Evolutionary conservation across 2,797 vertebrate genomes (phyloP).

Genomic region (Chlorospingus flavigularis): DNA sequence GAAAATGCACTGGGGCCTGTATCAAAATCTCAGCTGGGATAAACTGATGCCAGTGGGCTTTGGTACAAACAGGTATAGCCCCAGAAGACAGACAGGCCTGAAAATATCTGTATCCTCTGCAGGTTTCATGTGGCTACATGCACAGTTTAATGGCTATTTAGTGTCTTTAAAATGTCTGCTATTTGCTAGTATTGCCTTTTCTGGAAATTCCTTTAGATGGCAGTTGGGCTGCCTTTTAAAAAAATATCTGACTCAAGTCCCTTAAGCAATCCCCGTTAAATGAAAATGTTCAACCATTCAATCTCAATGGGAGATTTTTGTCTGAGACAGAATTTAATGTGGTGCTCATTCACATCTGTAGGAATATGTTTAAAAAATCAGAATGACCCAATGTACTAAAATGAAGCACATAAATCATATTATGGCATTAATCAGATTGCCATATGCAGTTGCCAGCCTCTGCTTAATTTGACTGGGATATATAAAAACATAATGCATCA

Average conservation of each 20-base stretch:
- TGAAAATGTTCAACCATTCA: not conserved
- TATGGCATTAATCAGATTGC: constrained; percentile 40
- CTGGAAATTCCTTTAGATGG: not conserved
- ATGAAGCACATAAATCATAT: constrained; percentile 45
- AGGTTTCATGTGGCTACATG: not conserved
- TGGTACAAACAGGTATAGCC: accelerated
- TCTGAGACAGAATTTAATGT: constrained; percentile 26
- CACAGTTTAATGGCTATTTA: not conserved
- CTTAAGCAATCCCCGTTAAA: not conserved
- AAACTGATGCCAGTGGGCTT: not conserved
- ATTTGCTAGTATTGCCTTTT: not conserved
- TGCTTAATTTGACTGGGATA: constrained; percentile 18
- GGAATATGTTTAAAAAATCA: constrained; percentile 31
- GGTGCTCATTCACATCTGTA: constrained; percentile 13
- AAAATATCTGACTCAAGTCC: not conserved
- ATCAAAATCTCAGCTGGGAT: not conserved
- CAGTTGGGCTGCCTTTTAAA: not conserved
- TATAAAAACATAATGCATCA: constrained; percentile 33
- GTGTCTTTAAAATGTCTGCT: not conserved
- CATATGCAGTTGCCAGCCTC: not conserved
- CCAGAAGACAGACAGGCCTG: not conserved
- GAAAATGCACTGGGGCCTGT: not conserved
- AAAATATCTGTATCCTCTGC: not conserved
- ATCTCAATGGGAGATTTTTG: constrained; percentile 39
- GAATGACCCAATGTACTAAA: constrained; percentile 14